Conservation (phyloP, 2,113 vertebrate species). For the Myotis yumanensis region DNA sequence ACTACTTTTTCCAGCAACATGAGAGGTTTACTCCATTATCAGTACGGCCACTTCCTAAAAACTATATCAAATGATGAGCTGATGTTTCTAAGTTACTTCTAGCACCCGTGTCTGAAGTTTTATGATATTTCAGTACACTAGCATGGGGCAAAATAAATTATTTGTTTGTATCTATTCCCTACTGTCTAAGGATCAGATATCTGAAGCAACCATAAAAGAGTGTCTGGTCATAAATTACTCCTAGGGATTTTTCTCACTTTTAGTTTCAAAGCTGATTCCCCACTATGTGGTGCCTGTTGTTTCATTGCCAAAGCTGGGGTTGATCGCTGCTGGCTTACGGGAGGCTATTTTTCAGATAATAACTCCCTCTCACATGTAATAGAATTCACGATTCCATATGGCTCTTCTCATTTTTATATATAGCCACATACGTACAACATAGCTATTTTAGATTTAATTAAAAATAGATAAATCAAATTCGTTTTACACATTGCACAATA, state of each 20-base stretch:
- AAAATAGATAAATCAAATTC: background rate
- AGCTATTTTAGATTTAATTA: background rate
- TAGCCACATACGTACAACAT: background rate
- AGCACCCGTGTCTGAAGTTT: background rate
- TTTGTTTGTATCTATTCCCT: slow-evolving; percentile 48
- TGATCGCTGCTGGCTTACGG: background rate
- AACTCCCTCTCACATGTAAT: background rate
- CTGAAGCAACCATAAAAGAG: slow-evolving; percentile 51
- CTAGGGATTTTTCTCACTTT: background rate
- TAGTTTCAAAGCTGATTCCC: background rate
- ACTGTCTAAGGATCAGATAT: slow-evolving; percentile 7
- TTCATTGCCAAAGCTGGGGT: background rate
- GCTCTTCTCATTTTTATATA: background rate
- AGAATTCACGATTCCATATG: background rate
- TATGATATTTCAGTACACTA: slow-evolving; percentile 18
- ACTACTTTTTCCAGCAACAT: background rate
- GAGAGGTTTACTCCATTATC: background rate
- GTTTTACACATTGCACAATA: background rate
- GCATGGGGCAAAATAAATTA: slow-evolving; percentile 50
- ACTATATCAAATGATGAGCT: slow-evolving; percentile 7
- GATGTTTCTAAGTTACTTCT: slow-evolving; percentile 41
- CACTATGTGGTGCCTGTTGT: background rate
- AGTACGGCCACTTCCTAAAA: slow-evolving; percentile 13
- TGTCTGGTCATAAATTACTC: slow-evolving; percentile 56
- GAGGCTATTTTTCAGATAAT: background rate